Conservation (phyloP, 1,140 invertebrate species). For the Drosophila sucinea region DNA sequence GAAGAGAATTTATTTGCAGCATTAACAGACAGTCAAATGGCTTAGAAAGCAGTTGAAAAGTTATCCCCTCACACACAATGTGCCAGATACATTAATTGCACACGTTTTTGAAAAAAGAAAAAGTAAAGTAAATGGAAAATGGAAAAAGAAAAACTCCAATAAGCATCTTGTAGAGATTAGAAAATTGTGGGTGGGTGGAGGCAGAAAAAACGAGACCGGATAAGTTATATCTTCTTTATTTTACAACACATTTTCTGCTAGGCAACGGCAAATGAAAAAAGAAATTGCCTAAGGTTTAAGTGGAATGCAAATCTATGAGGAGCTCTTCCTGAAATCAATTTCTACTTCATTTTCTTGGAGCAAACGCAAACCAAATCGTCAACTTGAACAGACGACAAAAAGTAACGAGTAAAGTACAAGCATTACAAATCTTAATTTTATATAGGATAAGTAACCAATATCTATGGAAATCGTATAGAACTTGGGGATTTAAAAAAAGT, state of each 20-base stretch:
- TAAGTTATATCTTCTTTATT: constrained; percentile 12
- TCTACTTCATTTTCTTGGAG: not conserved
- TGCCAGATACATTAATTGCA: constrained; percentile 50
- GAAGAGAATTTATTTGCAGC: constrained; percentile 68
- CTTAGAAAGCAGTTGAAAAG: constrained; percentile 52
- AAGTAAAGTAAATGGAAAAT: constrained; percentile 1
- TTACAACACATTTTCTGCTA: constrained; percentile 4
- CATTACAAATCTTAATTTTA: not conserved
- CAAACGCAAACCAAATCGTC: not conserved
- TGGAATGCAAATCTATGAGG: not conserved
- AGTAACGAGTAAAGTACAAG: not conserved
- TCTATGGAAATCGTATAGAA: no score
- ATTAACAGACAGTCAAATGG: constrained; percentile 76
- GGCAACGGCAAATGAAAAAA: not conserved
- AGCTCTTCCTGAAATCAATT: not conserved
- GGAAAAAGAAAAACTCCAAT: constrained; percentile 9
- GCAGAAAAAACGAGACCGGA: not conserved
- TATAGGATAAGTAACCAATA: no score
- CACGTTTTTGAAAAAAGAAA: constrained; percentile 2
- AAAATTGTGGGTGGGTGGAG: not conserved
- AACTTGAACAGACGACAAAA: not conserved
- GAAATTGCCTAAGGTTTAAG: not conserved
- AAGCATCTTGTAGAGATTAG: constrained; percentile 16
- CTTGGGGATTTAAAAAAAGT: not conserved
- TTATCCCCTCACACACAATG: constrained; percentile 30